Evolutionary conservation across 1,140 invertebrate genomes (phyloP), one percentile per base, ranked within the genome.

Genomic region (Drosophila ambigua): DNA sequence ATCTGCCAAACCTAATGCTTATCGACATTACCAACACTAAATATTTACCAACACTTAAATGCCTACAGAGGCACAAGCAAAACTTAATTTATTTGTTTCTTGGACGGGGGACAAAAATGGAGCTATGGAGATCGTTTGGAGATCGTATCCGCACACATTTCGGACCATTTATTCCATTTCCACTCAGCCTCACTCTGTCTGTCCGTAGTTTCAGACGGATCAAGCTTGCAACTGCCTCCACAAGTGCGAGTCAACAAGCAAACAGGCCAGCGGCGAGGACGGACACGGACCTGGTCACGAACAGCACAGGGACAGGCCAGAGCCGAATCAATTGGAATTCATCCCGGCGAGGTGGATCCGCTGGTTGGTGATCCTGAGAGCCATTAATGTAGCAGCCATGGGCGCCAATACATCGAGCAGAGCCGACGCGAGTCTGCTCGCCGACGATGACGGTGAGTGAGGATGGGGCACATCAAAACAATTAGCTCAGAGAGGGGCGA

Each of bases 371-470:
- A 26, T 8, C 8, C 24, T 8, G n/a, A 35, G 39, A 53, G 45
- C 61, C 69, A 68, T 85, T 82, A 48, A 88, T 88, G 82, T 87
- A 85, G 72, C 75, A 85, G 35, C 69, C 58, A 91, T 91, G 90
- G 90, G 90, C 51, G 90, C 88, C 60, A 91, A 84, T 68, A 76
- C 90, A 69, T 91, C 90, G 76, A 90, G 85, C 76, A 83, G 90
- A 90, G 79, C 90, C 54, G 88, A 91, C 76, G 63, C 88, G 46
- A 87, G 77, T 91, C 77, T 91, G 71, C 89, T 90, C 60, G 79
- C 73, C 45, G 90, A 91, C 77, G 90, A 91, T 55, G 88, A 91
- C 58, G 90, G 90, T 91, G 49, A 90, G 82, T 75, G 24, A 5
- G 1, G 13, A 28, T 4, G 31, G 20, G 5, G 20, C 11, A 15